Evolutionary conservation across 2,797 vertebrate species (phyloP).

Genomic region (Chiroxiphia lanceolata): DNA sequence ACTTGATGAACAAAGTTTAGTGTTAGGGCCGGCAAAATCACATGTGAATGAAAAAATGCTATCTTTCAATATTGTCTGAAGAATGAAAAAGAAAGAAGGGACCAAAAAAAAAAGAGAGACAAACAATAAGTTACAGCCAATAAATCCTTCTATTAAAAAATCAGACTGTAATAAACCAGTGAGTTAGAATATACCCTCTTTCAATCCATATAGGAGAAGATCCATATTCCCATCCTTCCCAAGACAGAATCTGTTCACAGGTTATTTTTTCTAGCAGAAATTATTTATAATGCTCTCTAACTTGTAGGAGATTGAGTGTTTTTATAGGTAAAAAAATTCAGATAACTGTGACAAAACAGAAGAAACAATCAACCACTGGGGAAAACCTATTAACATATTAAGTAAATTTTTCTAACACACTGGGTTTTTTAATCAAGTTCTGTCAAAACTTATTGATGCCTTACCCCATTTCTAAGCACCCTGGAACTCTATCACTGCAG

Average conservation of each 20-base stretch:
- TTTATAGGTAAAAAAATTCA: not conserved
- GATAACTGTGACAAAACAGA: not conserved
- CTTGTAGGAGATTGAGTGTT: not conserved
- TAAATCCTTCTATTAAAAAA: not conserved
- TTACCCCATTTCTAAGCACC: not conserved
- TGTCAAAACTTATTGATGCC: not conserved
- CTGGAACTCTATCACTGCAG: not conserved
- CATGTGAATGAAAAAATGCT: not conserved
- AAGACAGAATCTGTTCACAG: not conserved
- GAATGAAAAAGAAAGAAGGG: not conserved
- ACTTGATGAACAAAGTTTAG: not conserved
- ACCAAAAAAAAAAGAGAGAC: not conserved
- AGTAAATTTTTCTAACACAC: not conserved
- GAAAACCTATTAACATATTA: not conserved
- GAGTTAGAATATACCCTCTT: not conserved
- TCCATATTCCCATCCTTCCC: not conserved
- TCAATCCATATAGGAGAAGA: not conserved
- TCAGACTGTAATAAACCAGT: not conserved
- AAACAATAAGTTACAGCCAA: not conserved
- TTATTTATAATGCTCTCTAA: not conserved
- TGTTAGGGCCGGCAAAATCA: not conserved
- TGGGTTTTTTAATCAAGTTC: not conserved
- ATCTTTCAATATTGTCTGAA: not conserved
- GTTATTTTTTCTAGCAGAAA: not conserved
- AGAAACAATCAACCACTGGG: not conserved